Evolutionary conservation across 1,140 invertebrate genomes (phyloP).

Genomic region (Hirudo medicinalis): DNA sequence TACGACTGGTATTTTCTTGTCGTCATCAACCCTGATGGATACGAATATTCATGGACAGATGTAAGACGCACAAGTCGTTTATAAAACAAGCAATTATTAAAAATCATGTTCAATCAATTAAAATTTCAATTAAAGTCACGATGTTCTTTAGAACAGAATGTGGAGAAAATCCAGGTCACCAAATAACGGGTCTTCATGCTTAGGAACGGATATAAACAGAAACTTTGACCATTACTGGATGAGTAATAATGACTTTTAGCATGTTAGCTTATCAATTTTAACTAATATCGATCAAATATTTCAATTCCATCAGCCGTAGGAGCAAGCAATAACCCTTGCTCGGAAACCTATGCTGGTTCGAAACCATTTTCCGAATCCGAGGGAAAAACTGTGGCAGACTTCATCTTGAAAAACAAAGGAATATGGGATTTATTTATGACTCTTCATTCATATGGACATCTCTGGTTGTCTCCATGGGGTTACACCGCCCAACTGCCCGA

Average conservation of each 20-base stretch:
- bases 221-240: slow-evolving; percentile 21
- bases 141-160: slow-evolving; percentile 18
- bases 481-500: slow-evolving; percentile 32
- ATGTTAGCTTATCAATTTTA: not conserved
- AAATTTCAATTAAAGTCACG: not conserved
- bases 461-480: slow-evolving; percentile 43
- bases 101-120: not conserved
- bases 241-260: not conserved
- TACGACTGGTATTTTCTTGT: slow-evolving; percentile 18
- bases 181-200: slow-evolving; percentile 10
- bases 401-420: slow-evolving; percentile 24
- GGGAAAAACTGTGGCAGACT: slow-evolving; percentile 44
- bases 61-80: not conserved
- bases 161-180: slow-evolving; percentile 24
- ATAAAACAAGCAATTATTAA: not conserved
- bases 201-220: slow-evolving; percentile 17
- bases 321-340: slow-evolving; percentile 70
- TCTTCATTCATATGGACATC: slow-evolving; percentile 39
- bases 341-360: slow-evolving; percentile 73
- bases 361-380: slow-evolving; percentile 81
- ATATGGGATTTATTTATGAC: slow-evolving; percentile 28
- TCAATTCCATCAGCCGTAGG: slow-evolving; percentile 46
- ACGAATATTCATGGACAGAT: not conserved
- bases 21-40: not conserved
- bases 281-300: not conserved